These are phyloP conservation scores for Phytoseiulus persimilis DNA, from an alignment of 2,888 invertebrate species.

Conservation along the genomic window DNA sequence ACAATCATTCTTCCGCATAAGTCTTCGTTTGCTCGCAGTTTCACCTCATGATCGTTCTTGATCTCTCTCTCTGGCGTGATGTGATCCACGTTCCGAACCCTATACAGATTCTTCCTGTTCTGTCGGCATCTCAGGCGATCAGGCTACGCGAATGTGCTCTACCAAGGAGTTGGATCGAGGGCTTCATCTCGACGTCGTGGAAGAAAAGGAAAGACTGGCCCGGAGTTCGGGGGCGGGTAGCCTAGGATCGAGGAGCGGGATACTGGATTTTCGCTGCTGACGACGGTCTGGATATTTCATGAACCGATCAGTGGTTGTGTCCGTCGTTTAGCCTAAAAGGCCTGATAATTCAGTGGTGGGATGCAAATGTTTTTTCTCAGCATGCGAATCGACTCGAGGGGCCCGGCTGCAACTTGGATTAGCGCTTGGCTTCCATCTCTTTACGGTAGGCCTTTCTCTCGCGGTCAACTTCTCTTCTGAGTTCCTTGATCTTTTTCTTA, in stretches of 20 bases:
- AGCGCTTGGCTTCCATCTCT: constrained; percentile 63
- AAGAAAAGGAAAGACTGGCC: too few relatives aligned
- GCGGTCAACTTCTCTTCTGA: constrained; percentile 53
- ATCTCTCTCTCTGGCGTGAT: not conserved
- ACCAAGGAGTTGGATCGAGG: not conserved
- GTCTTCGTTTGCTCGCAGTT: not conserved
- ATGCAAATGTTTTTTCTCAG: not conserved
- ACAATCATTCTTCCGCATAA: not conserved
- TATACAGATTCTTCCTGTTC: not conserved
- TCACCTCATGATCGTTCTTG: not conserved
- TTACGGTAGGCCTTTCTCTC: constrained; percentile 66
- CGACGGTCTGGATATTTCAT: not conserved
- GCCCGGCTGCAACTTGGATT: not conserved
- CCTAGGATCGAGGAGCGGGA: not conserved
- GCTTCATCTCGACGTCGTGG: too few relatives aligned
- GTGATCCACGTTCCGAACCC: not conserved
- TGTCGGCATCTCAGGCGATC: not conserved
- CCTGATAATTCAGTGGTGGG: too few relatives aligned
- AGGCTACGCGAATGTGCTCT: not conserved
- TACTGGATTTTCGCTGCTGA: not conserved
- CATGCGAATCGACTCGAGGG: constrained; percentile 5
- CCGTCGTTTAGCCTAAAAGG: not conserved
- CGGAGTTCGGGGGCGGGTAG: not conserved
- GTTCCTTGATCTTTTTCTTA: constrained; percentile 56
- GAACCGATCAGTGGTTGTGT: not conserved